A percentile compares a stretch with the other conserved stretches of the same genome.
phyloP scores from a whole-genome alignment of 2,888 invertebrate genomes.

The Sphecodes monilicornis region DNA sequence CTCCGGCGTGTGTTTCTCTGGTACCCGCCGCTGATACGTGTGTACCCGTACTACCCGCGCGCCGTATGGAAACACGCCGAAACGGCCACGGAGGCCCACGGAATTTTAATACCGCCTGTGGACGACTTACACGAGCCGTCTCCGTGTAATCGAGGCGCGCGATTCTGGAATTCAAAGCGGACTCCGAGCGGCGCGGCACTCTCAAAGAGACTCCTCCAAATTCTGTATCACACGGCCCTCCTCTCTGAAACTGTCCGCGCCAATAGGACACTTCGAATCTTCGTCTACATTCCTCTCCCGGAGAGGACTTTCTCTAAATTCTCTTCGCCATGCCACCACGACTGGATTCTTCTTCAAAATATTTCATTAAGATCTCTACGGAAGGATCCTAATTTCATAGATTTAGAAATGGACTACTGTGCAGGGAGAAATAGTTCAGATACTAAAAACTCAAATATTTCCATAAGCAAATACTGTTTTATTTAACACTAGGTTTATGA shows the following conservation, averaged over 20 bases:
- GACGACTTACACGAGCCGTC: not conserved
- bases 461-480: too few species aligned
- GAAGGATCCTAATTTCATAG: not conserved
- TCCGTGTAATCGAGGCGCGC: slow-evolving; percentile 6
- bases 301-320: not conserved
- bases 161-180: slow-evolving; percentile 18
- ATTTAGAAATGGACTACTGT: too few species aligned
- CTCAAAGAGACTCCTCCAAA: not conserved
- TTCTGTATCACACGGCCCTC: not conserved
- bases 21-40: not conserved
- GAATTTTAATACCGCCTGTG: slow-evolving; percentile 55
- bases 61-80: slow-evolving; percentile 33
- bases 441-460: too few species aligned
- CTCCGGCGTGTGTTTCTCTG: slow-evolving; percentile 2
- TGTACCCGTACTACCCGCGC: not conserved
- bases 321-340: not conserved
- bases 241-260: slow-evolving; percentile 2
- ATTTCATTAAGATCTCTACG: not conserved
- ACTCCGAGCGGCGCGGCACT: not conserved
- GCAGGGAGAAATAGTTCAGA: too few species aligned
- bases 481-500: too few species aligned
- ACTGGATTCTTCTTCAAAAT: not conserved
- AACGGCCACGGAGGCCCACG: slow-evolving; percentile 22
- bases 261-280: not conserved
- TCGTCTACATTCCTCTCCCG: slow-evolving; percentile 1